Conservation (phyloP, 2,797 vertebrate genomes). For the Octomys mimax region DNA sequence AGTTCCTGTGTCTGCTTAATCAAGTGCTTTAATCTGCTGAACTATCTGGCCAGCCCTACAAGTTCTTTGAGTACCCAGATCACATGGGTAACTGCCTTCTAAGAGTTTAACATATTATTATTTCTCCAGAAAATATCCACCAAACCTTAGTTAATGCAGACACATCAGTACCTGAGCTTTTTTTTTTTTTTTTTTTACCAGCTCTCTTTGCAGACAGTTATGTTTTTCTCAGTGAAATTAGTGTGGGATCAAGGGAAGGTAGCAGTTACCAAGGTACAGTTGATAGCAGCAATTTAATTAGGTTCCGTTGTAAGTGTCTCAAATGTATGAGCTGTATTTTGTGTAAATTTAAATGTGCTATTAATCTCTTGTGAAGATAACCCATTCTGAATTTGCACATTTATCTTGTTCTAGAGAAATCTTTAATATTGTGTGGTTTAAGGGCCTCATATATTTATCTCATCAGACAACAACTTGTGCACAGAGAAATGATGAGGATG, state of each 20-base stretch:
- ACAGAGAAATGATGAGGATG: conserved; percentile 44
- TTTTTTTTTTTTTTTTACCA: no score
- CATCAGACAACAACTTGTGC: neutral
- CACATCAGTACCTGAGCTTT: conserved; percentile 1
- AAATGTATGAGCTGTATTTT: conserved; percentile 44
- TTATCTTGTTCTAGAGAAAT: conserved; percentile 36
- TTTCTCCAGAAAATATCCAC: neutral
- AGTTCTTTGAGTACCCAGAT: neutral
- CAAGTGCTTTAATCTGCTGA: no score
- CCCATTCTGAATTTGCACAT: neutral
- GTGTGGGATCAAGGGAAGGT: neutral
- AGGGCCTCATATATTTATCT: neutral
- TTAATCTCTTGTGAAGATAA: conserved; percentile 50
- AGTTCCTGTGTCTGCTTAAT: no score
- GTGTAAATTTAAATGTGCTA: conserved; percentile 47
- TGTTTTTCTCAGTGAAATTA: neutral
- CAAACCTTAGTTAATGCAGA: conserved; percentile 31
- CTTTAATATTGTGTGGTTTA: conserved; percentile 1
- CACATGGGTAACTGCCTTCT: neutral
- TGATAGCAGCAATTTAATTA: conserved; percentile 32
- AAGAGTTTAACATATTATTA: neutral
- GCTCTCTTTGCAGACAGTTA: conserved; percentile 12
- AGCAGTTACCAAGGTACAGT: neutral
- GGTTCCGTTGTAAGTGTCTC: conserved; percentile 50
- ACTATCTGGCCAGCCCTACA: no score